phyloP scores from a whole-genome alignment of 2,113 vertebrate genomes.

The Pongo abelii region DNA sequence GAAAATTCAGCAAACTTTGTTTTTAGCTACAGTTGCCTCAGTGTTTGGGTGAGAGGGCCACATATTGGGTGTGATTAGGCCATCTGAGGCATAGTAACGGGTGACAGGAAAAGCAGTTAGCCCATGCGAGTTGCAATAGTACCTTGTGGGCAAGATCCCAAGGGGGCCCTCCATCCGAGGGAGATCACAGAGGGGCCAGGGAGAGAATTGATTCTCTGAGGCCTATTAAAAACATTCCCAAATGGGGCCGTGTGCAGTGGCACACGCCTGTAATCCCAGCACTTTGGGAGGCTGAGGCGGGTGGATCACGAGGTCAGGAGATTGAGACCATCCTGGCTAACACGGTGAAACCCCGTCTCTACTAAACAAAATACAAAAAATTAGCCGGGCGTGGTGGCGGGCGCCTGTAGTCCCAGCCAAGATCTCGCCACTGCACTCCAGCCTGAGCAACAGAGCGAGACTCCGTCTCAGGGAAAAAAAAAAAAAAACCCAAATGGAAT shows the following conservation, averaged over 20 bases:
- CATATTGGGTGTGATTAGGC: slow-evolving; percentile 63
- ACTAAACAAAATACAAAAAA: too few species aligned
- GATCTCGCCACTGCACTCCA: too few species aligned
- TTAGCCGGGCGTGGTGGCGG: too few species aligned
- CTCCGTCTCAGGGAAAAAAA: too few species aligned
- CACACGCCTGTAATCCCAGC: too few species aligned
- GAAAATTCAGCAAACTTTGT: slow-evolving; percentile 58
- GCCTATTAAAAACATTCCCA: slow-evolving; percentile 44
- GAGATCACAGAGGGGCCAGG: background rate
- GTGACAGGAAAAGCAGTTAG: slow-evolving; percentile 79
- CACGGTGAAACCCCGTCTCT: too few species aligned
- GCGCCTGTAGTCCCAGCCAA: too few species aligned
- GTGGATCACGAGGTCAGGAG: too few species aligned
- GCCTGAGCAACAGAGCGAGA: too few species aligned
- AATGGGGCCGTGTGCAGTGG: background rate
- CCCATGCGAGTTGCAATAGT: slow-evolving; percentile 73
- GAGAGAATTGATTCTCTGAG: slow-evolving; percentile 31
- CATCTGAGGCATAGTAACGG: slow-evolving; percentile 57
- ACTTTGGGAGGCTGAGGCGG: too few species aligned
- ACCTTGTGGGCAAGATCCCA: slow-evolving; percentile 54
- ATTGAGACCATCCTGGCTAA: too few species aligned
- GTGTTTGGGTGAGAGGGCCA: slow-evolving; percentile 19
- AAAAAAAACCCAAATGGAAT: slow-evolving; percentile 14
- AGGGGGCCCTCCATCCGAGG: slow-evolving; percentile 33
- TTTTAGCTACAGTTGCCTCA: slow-evolving; percentile 47